These are phyloP conservation scores for Seriola rivoliana DNA, from an alignment of 2,113 vertebrate species.

Conservation along the genomic window DNA sequence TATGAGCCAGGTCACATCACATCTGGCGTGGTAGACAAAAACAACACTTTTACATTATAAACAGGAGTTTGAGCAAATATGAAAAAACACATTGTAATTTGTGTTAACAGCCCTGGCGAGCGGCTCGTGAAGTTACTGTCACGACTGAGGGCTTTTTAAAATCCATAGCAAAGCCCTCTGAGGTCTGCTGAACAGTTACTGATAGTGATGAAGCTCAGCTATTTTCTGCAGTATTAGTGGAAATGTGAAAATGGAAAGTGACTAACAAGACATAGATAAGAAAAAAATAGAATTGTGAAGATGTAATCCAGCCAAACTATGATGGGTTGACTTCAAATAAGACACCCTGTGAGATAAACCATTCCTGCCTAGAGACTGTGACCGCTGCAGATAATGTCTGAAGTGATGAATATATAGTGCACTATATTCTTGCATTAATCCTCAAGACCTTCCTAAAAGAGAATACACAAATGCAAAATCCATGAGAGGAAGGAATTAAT, in stretches of 20 bases:
- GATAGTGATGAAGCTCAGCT: slow-evolving; percentile 36
- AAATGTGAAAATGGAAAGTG: slow-evolving; percentile 33
- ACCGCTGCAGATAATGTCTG: slow-evolving; percentile 37
- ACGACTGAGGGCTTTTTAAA: slow-evolving; percentile 33
- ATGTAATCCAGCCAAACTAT: slow-evolving; percentile 37
- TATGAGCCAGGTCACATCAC: slow-evolving; percentile 34
- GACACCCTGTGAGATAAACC: slow-evolving; percentile 26
- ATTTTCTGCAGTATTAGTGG: slow-evolving; percentile 46
- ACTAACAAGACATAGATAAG: slow-evolving; percentile 37
- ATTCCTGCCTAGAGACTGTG: slow-evolving; percentile 19
- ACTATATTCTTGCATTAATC: slow-evolving; percentile 37
- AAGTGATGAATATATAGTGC: slow-evolving; percentile 25
- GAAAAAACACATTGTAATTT: slow-evolving; percentile 38
- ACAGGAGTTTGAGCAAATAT: slow-evolving; percentile 16
- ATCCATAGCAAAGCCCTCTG: slow-evolving; percentile 41
- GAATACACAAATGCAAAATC: background rate
- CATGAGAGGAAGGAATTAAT: slow-evolving; percentile 14
- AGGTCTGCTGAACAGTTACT: slow-evolving; percentile 25
- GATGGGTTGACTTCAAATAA: slow-evolving; percentile 26
- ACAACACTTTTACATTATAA: slow-evolving; percentile 35
- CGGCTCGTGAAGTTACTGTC: slow-evolving; percentile 23
- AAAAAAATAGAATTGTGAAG: slow-evolving; percentile 31
- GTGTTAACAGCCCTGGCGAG: slow-evolving; percentile 18
- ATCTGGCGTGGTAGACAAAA: slow-evolving; percentile 35
- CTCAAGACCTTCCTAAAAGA: background rate